A percentile compares a stretch with the other conserved stretches of the same genome.
Evolutionary conservation across 1,140 invertebrate species (phyloP).

Genomic region (Nasonia giraulti): DNA sequence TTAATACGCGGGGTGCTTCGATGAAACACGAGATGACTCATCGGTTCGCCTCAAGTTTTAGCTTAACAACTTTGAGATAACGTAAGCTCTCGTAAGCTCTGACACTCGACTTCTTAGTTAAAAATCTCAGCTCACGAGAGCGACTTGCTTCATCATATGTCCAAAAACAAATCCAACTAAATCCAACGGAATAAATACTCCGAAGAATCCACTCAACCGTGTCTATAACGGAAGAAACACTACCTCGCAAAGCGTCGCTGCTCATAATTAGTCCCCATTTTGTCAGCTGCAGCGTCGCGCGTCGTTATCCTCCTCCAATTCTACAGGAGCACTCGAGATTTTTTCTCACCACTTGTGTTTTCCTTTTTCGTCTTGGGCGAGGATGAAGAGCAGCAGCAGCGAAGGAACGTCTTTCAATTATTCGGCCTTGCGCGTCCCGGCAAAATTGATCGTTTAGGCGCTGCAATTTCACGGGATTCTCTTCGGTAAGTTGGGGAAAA

Average conservation of each 20-base stretch:
- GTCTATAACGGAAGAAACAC: no score
- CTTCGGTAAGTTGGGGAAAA: not conserved
- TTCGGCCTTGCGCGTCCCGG: not conserved
- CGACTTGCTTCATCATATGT: no score
- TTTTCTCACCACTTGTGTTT: no score
- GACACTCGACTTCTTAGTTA: not conserved
- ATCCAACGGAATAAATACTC: no score
- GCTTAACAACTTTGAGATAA: not conserved
- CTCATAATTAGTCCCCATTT: no score
- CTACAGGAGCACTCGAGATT: not conserved
- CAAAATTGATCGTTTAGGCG: not conserved
- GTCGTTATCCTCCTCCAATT: constrained; percentile 2
- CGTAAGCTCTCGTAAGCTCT: not conserved
- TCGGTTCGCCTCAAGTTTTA: not conserved
- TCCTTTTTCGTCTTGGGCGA: no score
- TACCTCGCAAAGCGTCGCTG: no score
- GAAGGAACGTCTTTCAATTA: not conserved
- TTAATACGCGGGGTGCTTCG: not conserved
- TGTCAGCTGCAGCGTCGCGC: no score
- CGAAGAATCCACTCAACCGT: no score
- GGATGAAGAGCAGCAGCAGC: not conserved
- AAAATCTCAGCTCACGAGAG: not conserved
- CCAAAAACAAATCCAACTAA: no score
- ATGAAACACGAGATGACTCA: not conserved
- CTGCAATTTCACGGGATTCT: not conserved